Base-by-base conservation (phyloP, 2,888 invertebrate species). In the Sphinx pinastri region DNA sequence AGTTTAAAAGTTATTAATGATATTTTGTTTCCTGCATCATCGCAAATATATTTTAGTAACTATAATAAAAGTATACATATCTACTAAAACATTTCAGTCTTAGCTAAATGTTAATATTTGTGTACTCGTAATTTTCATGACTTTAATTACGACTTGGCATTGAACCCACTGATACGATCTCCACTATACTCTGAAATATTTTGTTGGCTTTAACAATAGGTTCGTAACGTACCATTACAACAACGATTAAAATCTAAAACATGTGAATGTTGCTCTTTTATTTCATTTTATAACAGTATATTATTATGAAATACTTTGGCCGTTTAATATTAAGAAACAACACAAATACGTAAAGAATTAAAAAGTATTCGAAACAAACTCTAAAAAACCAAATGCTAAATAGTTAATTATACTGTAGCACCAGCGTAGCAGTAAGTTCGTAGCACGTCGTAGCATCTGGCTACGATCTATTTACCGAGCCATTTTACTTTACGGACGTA, bases 371-470 rank as follows among this genome's bases (percentile, higher is more conserved):
- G 25, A 25, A 19, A 6, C 19, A 10, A 19, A 57, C 19, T 19
- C 19, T 19, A 13, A 38, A 58, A 38, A 25, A 38, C 58, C 47
- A 12, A 63, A 49, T 70, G 59, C 59, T 59, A 45, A 63, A 63
- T 19, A 49, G 63, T 19, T 49, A 72, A 78, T 79, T 78, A 79
- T 75, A 71, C 76, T 76, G 76, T 80, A 79, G 74, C 73, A 63
- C 68, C 49, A 19, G 63, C 19, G 63, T 63, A 63, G 63, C 63
- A 63, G 13, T 47, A 14, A 47, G 63, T 47, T 63, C 74, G 76
- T 77, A 77, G 75, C 72, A 71, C 60, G 70, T 47, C 74, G 80
- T 79, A 77, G 76, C 70, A 54, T 54, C 71, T 71, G 77, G 79
- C 63, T 63, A 49, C 47, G 47, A 19, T 63, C 63, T 49, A 63